A percentile compares a stretch with the other conserved stretches of the same genome.
Evolutionary conservation across 1,140 invertebrate genomes (phyloP).

Genomic region (Rhynchophorus ferrugineus): DNA sequence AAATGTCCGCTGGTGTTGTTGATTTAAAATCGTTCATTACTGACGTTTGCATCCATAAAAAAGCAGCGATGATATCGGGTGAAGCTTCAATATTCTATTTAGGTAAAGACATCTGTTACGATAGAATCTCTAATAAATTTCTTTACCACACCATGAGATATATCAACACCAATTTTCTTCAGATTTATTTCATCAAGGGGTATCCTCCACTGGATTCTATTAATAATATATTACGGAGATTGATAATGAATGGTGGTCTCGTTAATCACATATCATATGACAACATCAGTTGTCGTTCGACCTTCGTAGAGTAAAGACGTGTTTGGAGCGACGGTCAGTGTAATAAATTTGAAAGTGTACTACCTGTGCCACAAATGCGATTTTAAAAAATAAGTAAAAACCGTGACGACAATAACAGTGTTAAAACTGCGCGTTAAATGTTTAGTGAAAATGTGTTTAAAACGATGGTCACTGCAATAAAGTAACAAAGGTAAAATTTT

Average conservation of each 20-base stretch:
- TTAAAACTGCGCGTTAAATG: too few relatives aligned
- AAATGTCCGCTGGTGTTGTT: background rate
- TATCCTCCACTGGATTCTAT: background rate
- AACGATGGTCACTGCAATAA: too few relatives aligned
- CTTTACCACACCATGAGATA: background rate
- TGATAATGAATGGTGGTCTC: background rate
- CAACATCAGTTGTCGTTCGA: too few relatives aligned
- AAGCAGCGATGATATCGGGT: background rate
- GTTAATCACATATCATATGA: too few relatives aligned
- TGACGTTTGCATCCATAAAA: background rate
- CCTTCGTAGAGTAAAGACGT: too few relatives aligned
- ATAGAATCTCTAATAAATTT: background rate
- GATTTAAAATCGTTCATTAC: background rate
- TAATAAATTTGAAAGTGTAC: too few relatives aligned
- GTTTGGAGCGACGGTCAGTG: too few relatives aligned
- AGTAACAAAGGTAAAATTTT: too few relatives aligned
- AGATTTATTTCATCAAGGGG: background rate
- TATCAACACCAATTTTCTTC: background rate
- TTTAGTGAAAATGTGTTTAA: too few relatives aligned
- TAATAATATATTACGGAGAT: background rate
- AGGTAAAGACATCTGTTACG: background rate
- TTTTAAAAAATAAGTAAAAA: too few relatives aligned
- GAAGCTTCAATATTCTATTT: background rate
- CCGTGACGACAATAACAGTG: too few relatives aligned
- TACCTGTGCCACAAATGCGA: too few relatives aligned